These are phyloP conservation scores for Glyptemys insculpta DNA, from an alignment of 2,797 vertebrate species.

Conservation along the genomic window DNA sequence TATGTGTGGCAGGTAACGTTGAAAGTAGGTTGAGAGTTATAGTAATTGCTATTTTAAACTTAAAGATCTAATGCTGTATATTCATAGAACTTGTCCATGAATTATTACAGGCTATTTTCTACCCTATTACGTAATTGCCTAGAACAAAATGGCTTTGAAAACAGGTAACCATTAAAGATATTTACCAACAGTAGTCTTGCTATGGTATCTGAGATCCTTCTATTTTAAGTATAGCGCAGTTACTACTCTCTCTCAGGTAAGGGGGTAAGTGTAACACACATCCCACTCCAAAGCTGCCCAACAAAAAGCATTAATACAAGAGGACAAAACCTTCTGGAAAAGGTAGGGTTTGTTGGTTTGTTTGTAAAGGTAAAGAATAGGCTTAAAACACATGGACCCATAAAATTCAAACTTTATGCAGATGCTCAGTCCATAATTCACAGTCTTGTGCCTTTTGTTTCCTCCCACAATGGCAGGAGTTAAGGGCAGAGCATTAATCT, in stretches of 20 bases:
- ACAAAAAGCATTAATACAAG: neutral
- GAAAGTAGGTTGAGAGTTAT: slow-evolving; percentile 4
- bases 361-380: neutral
- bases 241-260: neutral
- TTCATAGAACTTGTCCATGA: neutral
- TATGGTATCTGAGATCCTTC: neutral
- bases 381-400: neutral
- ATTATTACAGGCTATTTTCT: neutral
- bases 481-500: neutral
- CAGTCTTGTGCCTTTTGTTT: slow-evolving; percentile 25
- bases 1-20: neutral
- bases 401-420: neutral
- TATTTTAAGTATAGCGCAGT: neutral
- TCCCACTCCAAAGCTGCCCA: neutral
- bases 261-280: neutral
- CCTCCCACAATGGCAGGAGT: neutral
- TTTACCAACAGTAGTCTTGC: neutral
- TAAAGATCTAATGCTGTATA: neutral
- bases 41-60: neutral
- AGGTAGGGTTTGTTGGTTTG: neutral
- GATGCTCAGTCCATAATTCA: neutral
- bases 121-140: neutral
- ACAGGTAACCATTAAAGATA: neutral
- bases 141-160: neutral
- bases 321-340: neutral